A percentile compares a stretch with the other conserved stretches of the same genome.
Evolutionary conservation across 2,797 vertebrate species (phyloP).

Genomic region (Cetoscarus ocellatus): DNA sequence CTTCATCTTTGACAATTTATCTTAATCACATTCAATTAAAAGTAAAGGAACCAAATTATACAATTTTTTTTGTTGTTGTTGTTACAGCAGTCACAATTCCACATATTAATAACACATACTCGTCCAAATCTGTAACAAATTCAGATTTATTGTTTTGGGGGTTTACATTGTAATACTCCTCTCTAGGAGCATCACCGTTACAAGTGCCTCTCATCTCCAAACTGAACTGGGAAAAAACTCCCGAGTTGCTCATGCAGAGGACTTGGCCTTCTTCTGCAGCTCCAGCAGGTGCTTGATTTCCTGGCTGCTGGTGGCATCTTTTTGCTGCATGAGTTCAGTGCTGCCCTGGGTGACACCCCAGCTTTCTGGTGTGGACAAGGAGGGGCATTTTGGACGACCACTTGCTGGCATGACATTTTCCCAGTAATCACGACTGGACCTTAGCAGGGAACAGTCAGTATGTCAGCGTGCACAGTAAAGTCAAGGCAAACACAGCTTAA

Average conservation of each 20-base stretch:
- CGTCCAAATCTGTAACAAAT: slow-evolving; percentile 14
- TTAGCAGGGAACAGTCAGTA: slow-evolving; percentile 42
- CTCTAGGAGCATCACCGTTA: slow-evolving; percentile 45
- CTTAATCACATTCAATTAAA: neutral
- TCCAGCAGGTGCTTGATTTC: slow-evolving; percentile 72
- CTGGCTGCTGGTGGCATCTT: slow-evolving; percentile 85
- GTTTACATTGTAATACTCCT: slow-evolving; percentile 40
- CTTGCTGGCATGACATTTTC: slow-evolving; percentile 89
- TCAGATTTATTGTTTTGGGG: slow-evolving; percentile 58
- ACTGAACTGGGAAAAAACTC: slow-evolving; percentile 24
- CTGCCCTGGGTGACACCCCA: slow-evolving; percentile 94
- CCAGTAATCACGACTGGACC: slow-evolving; percentile 91
- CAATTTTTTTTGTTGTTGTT: neutral
- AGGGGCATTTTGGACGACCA: slow-evolving; percentile 87
- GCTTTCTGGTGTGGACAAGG: slow-evolving; percentile 87
- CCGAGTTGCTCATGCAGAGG: slow-evolving; percentile 35
- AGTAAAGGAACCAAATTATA: neutral
- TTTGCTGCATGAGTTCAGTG: slow-evolving; percentile 91
- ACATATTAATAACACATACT: slow-evolving; percentile 1
- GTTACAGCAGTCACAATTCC: neutral
- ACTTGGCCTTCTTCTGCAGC: slow-evolving; percentile 69
- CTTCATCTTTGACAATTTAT: slow-evolving; percentile 2
- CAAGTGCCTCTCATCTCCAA: slow-evolving; percentile 55
- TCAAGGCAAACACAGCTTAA: too few relatives aligned
- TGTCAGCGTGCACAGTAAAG: too few relatives aligned